Evolutionary conservation across 53 echinoderm and acorn worm genomes (phyloP).

Genomic region (Stichopus horrens): DNA sequence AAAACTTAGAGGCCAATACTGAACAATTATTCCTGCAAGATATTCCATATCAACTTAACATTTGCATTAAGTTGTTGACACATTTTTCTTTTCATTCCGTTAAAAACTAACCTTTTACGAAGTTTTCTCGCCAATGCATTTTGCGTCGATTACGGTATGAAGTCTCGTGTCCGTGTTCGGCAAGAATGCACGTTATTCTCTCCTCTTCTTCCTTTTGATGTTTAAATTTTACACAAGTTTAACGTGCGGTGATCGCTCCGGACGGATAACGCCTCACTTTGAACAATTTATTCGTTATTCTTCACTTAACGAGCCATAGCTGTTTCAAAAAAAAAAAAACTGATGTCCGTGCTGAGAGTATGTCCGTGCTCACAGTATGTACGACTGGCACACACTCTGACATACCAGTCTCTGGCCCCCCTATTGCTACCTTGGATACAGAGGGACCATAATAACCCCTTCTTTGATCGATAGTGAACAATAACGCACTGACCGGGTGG

Average conservation of each 20-base stretch:
- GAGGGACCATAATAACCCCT: not conserved
- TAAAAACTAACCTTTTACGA: constrained; percentile 19
- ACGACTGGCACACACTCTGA: not conserved
- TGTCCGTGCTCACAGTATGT: not conserved
- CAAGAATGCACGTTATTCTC: not conserved
- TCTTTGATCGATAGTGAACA: constrained; percentile 24
- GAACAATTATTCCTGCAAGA: too few species aligned
- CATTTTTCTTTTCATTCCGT: not conserved
- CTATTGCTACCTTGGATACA: constrained; percentile 42
- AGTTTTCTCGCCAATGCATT: constrained; percentile 40
- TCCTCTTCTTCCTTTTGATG: too few species aligned
- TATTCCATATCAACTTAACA: too few species aligned
- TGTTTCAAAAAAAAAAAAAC: too few species aligned
- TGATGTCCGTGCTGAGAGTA: too few species aligned
- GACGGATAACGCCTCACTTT: too few species aligned
- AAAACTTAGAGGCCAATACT: too few species aligned
- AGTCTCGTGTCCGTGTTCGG: not conserved
- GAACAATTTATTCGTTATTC: too few species aligned
- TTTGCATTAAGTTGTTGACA: too few species aligned
- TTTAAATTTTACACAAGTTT: too few species aligned
- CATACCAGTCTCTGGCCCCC: not conserved
- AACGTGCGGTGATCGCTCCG: too few species aligned
- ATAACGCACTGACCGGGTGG: constrained; percentile 20
- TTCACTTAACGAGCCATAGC: too few species aligned
- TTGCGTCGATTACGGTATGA: not conserved